Conservation (phyloP, 92 coral and sea anemone genomes). For the Siderastrea radians region DNA sequence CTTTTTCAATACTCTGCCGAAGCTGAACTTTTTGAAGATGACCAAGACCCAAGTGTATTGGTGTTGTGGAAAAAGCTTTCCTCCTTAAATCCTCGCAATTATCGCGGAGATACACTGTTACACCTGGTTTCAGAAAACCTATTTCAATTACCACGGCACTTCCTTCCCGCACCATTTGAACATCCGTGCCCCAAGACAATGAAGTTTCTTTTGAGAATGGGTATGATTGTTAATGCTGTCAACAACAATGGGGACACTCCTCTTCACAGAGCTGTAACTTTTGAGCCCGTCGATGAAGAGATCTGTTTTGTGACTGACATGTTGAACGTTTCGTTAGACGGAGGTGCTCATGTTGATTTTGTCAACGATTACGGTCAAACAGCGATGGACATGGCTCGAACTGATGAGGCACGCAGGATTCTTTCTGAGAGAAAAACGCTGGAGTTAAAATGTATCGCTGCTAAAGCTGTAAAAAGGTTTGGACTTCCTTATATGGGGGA, state of each 20-base stretch:
- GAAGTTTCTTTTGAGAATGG: conserved; percentile 37
- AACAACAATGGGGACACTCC: conserved; percentile 61
- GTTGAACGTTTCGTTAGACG: conserved; percentile 48
- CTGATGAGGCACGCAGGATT: too few relatives aligned
- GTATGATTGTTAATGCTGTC: conserved; percentile 61
- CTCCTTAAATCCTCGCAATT: conserved; percentile 65
- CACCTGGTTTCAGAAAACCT: conserved; percentile 54
- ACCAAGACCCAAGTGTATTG: conserved; percentile 29
- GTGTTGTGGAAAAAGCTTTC: conserved; percentile 39
- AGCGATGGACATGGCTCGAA: neutral
- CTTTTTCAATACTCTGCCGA: conserved; percentile 27
- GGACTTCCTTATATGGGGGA: too few relatives aligned
- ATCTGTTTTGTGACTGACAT: conserved; percentile 28
- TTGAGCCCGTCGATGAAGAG: neutral
- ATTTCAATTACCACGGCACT: neutral
- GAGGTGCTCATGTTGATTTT: conserved; percentile 32
- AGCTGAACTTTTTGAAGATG: conserved; percentile 18
- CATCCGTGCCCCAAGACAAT: conserved; percentile 26
- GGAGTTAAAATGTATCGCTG: too few relatives aligned
- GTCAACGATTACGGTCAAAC: conserved; percentile 46
- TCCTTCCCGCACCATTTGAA: too few relatives aligned
- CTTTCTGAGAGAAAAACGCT: too few relatives aligned
- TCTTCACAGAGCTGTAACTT: too few relatives aligned
- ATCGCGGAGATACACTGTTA: conserved; percentile 56
- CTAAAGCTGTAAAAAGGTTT: too few relatives aligned